Percentiles rank a stretch among this genome's conserved stretches.
Conservation (phyloP, 2,888 invertebrate species). For the Phytoseiulus persimilis region DNA sequence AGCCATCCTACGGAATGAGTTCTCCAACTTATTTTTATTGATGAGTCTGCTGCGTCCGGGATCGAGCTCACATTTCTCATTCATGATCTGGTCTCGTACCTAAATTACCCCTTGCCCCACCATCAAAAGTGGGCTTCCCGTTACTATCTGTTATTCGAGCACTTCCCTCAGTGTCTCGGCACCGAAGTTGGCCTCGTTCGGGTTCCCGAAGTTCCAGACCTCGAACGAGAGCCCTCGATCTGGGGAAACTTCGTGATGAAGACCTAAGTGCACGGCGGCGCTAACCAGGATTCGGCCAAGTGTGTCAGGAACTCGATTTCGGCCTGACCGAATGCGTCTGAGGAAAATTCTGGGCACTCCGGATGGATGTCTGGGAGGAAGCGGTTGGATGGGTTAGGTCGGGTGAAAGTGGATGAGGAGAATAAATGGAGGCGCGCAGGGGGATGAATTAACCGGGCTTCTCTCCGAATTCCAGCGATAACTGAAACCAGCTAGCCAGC, state of each 20-base stretch:
- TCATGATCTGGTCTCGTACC: background rate
- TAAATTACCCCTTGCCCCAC: background rate
- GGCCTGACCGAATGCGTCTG: background rate
- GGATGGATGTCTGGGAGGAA: background rate
- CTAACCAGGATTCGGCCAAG: too few relatives aligned
- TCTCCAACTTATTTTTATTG: too few relatives aligned
- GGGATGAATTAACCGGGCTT: background rate
- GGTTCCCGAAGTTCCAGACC: too few relatives aligned
- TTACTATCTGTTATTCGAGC: too few relatives aligned
- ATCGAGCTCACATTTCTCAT: background rate
- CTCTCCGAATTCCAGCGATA: background rate
- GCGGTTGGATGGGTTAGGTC: background rate
- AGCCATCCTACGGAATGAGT: background rate
- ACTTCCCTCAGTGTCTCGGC: too few relatives aligned
- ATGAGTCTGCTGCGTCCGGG: background rate
- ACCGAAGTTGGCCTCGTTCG: too few relatives aligned
- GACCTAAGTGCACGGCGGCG: too few relatives aligned
- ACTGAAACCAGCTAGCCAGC: background rate
- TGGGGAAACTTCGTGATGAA: too few relatives aligned
- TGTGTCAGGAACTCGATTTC: background rate
- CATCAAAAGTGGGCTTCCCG: too few relatives aligned
- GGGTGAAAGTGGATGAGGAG: background rate
- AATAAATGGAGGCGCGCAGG: background rate
- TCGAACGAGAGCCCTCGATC: too few relatives aligned
- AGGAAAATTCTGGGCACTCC: background rate